phyloP scores from a whole-genome alignment of 2,888 invertebrate species.

The Andrena marginata region DNA sequence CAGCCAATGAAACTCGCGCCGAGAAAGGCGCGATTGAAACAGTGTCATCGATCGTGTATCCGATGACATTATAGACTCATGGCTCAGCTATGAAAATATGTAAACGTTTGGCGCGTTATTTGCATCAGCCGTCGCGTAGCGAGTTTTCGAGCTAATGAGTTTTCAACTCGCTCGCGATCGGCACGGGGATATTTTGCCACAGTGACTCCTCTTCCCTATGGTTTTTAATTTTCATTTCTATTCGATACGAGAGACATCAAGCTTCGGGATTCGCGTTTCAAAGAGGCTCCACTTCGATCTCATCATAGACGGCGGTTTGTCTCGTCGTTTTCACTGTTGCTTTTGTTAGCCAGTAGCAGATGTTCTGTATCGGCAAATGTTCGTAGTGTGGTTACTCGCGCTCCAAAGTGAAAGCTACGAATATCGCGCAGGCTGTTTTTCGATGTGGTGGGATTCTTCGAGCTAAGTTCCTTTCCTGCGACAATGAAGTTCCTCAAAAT shows the following conservation, averaged over 20 bases:
- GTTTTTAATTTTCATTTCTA: background rate
- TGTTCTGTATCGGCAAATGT: background rate
- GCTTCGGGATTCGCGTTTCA: background rate
- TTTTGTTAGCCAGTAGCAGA: background rate
- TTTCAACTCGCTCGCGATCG: background rate
- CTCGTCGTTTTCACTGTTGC: background rate
- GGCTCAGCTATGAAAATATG: no score
- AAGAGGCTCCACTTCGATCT: background rate
- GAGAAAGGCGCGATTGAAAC: background rate
- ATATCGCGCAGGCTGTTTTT: background rate
- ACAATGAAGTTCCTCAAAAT: background rate
- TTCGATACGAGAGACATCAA: no score
- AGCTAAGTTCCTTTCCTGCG: background rate
- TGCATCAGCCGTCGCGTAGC: background rate
- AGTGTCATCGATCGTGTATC: background rate
- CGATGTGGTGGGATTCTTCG: background rate
- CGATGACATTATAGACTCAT: background rate
- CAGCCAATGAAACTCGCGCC: background rate
- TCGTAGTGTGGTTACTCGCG: background rate
- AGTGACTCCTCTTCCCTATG: background rate
- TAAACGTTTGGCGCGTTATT: background rate
- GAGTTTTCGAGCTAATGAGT: background rate
- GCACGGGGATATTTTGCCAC: background rate
- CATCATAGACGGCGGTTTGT: background rate
- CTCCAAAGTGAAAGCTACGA: conserved; percentile 8